Evolutionary conservation across 2,888 invertebrate genomes (phyloP), one percentile per base, ranked within the genome.

Genomic region (Yponomeuta cagnagella): DNA sequence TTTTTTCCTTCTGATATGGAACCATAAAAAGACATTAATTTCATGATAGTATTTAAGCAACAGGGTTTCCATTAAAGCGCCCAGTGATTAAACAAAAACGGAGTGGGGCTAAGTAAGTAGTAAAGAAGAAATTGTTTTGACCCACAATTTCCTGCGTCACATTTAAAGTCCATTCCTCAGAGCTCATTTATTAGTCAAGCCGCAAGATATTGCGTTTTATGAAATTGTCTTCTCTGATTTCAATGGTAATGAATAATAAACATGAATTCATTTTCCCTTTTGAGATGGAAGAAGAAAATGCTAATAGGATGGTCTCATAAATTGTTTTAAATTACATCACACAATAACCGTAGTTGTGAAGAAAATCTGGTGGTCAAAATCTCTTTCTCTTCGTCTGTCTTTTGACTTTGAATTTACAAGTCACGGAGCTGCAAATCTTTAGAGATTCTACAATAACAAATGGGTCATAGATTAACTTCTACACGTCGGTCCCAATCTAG

Each of bases 161-260:
- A 65, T 65, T 65, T 65, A 65, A 31, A 65, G 65, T 65, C 30
- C 65, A 65, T 65, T 65, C 65, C 48, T 48, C 68, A 68, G 10
- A 69, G 58, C 69, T 63, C 69, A 52, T 69, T 69, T 69, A 69
- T 69, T 69, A 69, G 69, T 23, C 52, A 52, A 52, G 37, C 69
- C 69, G 69, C 69, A 63, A 69, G 69, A 58, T 69, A 69, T 69
- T 69, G 69, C 69, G 52, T 69, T 69, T 69, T 69, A 69, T 69
- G 69, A 69, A 69, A 69, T 69, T 69, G 52, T 63, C 69, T 69
- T 33, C 23, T 69, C 69, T 69, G 69, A 69, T 69, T 69, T 69
- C 69, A 69, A 69, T 69, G 43, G 69, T 69, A 69, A 69, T 69
- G 69, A 69, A 69, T 69, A 69, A 69, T 69, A 69, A 69, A 69